These are phyloP conservation scores for Drosophila fungiperda DNA, from an alignment of 2,888 invertebrate species.

Conservation along the genomic window DNA sequence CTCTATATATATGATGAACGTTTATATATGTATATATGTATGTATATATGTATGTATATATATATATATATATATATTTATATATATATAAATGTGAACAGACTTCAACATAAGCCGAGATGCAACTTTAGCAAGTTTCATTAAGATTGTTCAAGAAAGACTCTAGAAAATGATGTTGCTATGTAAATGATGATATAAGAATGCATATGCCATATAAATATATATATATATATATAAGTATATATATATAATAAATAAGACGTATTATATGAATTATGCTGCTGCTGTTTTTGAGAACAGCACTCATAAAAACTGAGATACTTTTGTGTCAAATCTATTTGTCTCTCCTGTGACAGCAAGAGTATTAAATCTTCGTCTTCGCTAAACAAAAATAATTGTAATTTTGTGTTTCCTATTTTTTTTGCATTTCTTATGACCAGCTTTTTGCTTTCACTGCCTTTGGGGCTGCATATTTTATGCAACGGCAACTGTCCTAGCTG, in stretches of 20 bases:
- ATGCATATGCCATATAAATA: background rate
- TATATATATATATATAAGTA: background rate
- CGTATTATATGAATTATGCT: background rate
- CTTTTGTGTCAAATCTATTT: background rate
- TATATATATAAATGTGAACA: background rate
- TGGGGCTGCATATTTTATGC: constrained; percentile 67
- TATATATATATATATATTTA: background rate
- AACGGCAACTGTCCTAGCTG: constrained; percentile 36
- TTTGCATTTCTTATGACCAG: constrained; percentile 46
- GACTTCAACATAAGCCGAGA: too few relatives aligned
- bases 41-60: background rate
- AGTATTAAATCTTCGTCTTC: constrained; percentile 11
- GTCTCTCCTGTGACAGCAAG: background rate
- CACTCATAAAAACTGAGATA: background rate
- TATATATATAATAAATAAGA: too few relatives aligned
- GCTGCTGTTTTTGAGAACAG: background rate
- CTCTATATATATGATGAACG: background rate
- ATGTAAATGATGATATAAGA: too few relatives aligned
- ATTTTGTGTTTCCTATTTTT: constrained; percentile 18
- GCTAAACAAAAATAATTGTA: background rate
- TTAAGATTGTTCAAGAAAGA: too few relatives aligned
- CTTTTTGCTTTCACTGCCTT: constrained; percentile 46
- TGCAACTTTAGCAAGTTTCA: too few relatives aligned
- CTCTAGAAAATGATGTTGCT: too few relatives aligned
- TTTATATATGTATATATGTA: background rate